Percentiles rank a stretch among this genome's conserved stretches.
phyloP scores from a whole-genome alignment of 2,888 invertebrate genomes.

The Eugnorisma glareosa region DNA sequence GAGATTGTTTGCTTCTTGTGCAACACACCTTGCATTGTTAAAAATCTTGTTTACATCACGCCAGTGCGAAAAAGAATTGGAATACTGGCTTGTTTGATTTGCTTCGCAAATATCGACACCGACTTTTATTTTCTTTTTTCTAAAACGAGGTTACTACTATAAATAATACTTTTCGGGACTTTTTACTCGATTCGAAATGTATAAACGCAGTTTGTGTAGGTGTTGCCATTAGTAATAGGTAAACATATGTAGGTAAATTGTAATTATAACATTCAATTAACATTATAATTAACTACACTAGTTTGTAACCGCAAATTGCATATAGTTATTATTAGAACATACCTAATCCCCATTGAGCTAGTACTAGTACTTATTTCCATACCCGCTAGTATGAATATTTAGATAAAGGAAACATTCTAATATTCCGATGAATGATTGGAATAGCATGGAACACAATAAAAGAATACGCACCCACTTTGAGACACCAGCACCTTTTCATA shows the following conservation, averaged over 20 bases:
- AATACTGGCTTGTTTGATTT: conserved; percentile 53
- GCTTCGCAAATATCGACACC: conserved; percentile 29
- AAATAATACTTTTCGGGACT: conserved; percentile 6
- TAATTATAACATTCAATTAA: conserved; percentile 42
- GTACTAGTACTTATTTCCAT: conserved; percentile 32
- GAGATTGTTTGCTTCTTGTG: conserved; percentile 68
- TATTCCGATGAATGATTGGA: conserved; percentile 62
- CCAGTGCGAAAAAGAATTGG: conserved; percentile 74
- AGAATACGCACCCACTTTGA: conserved; percentile 63
- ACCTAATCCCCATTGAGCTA: conserved; percentile 37
- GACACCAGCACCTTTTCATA: conserved; percentile 67
- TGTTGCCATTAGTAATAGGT: background rate
- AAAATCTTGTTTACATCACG: conserved; percentile 78
- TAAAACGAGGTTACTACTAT: conserved; percentile 22
- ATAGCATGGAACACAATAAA: conserved; percentile 50
- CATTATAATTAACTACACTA: conserved; percentile 12
- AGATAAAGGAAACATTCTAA: conserved; percentile 51
- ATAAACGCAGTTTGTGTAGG: conserved; percentile 6
- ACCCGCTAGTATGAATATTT: conserved; percentile 50
- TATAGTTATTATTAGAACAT: conserved; percentile 48
- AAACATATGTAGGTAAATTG: conserved; percentile 25
- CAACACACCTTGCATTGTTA: conserved; percentile 73
- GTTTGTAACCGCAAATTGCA: conserved; percentile 50
- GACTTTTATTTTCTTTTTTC: conserved; percentile 41
- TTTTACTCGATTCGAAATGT: conserved; percentile 5